These are phyloP conservation scores for Latheticus oryzae DNA, from an alignment of 2,888 invertebrate genomes.

Conservation along the genomic window DNA sequence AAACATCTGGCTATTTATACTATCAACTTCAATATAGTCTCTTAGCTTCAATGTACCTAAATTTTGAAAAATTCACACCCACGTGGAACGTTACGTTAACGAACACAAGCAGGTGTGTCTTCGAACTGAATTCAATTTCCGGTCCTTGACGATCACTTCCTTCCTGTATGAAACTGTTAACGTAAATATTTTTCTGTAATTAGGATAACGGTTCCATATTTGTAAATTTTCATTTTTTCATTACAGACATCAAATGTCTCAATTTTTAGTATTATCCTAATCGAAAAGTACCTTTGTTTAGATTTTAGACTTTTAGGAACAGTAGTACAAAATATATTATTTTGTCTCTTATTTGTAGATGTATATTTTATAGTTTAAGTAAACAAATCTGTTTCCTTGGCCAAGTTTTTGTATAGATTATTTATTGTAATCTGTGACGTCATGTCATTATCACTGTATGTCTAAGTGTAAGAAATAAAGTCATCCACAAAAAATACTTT, in stretches of 20 bases:
- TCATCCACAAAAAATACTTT: conserved; percentile 6
- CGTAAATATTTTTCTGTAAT: conserved; percentile 26
- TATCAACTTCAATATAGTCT: conserved; percentile 19
- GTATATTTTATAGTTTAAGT: conserved; percentile 28
- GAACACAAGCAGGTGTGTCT: conserved; percentile 32
- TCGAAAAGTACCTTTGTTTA: conserved; percentile 41
- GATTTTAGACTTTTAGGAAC: conserved; percentile 33
- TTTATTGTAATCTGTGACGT: conserved; percentile 38
- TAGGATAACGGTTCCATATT: conserved; percentile 25
- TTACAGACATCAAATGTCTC: conserved; percentile 27
- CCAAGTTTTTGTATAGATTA: conserved; percentile 38
- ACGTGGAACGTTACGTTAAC: conserved; percentile 31
- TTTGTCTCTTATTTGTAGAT: conserved; percentile 30
- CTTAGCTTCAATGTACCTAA: neutral
- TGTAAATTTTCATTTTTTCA: conserved; percentile 16
- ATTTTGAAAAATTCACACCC: conserved; percentile 29
- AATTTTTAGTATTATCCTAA: conserved; percentile 40
- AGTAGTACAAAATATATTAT: conserved; percentile 39
- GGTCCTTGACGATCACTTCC: conserved; percentile 39
- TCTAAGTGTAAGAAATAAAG: conserved; percentile 37
- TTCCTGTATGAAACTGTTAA: conserved; percentile 38
- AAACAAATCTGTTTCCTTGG: conserved; percentile 35
- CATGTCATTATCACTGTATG: conserved; percentile 27
- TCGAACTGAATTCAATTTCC: conserved; percentile 36
- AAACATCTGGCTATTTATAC: conserved; percentile 36